A percentile compares a stretch with the other conserved stretches of the same genome.
These are phyloP conservation scores for Hyposoter dolosus DNA, from an alignment of 2,888 invertebrate genomes.

Conservation along the genomic window DNA sequence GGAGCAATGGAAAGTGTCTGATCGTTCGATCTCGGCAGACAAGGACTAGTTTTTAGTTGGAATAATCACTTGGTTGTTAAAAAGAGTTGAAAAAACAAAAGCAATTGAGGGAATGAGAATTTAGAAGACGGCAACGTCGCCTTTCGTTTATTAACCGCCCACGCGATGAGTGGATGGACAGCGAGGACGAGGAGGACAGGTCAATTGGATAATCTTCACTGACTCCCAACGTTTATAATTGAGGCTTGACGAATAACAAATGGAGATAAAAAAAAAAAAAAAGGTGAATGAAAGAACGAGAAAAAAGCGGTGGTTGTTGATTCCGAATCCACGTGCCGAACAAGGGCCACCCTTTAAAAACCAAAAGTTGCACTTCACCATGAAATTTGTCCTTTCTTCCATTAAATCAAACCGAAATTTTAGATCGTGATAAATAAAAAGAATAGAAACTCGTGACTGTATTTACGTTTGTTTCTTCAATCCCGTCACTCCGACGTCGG, in stretches of 20 bases:
- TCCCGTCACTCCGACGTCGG: conserved; percentile 26
- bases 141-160: conserved; percentile 54
- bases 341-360: neutral
- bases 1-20: neutral
- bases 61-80: neutral
- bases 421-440: neutral
- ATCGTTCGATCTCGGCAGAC: neutral
- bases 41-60: neutral
- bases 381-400: neutral
- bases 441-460: conserved; percentile 3
- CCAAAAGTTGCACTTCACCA: neutral
- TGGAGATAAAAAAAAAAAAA: neutral
- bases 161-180: conserved; percentile 45
- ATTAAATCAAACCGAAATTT: neutral
- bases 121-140: conserved; percentile 51
- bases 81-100: neutral
- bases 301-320: neutral
- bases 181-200: conserved; percentile 53
- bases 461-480: conserved; percentile 24
- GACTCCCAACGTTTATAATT: conserved; percentile 55
- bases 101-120: neutral
- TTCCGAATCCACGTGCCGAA: neutral
- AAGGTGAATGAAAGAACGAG: neutral
- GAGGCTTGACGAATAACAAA: conserved; percentile 11
- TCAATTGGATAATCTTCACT: conserved; percentile 65